phyloP scores from a whole-genome alignment of 2,888 invertebrate genomes.

The Baccha elongata region DNA sequence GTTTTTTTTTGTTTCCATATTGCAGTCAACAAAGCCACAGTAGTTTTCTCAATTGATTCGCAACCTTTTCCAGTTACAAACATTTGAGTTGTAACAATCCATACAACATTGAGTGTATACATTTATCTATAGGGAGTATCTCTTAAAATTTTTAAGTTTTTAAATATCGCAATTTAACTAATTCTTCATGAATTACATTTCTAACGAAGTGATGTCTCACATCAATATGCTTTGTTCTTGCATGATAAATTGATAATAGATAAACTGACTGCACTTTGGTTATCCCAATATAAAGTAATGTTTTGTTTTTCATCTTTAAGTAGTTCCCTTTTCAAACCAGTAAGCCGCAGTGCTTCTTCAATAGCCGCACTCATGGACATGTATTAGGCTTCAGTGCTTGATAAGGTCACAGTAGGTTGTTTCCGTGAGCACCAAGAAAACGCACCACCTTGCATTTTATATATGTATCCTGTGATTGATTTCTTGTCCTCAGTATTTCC shows the following conservation, averaged over 20 bases:
- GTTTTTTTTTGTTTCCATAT: too few species aligned
- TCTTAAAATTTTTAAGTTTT: too few species aligned
- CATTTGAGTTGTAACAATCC: too few species aligned
- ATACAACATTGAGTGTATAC: too few species aligned
- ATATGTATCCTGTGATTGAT: not conserved
- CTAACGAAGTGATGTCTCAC: not conserved
- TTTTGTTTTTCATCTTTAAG: not conserved
- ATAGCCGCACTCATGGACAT: too few species aligned
- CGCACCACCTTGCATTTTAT: too few species aligned
- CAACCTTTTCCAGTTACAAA: too few species aligned
- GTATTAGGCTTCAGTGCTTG: not conserved
- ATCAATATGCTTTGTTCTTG: not conserved
- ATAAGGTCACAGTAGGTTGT: not conserved
- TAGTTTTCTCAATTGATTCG: too few species aligned
- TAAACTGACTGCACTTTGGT: not conserved
- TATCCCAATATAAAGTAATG: too few species aligned
- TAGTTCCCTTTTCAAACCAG: not conserved
- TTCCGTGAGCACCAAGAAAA: not conserved
- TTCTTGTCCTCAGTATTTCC: not conserved
- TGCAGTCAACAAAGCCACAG: too few species aligned
- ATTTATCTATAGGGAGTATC: too few species aligned
- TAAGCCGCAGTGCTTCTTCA: too few species aligned
- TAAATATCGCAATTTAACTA: not conserved
- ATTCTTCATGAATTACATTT: not conserved
- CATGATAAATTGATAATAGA: not conserved